Evolutionary conservation across 2,888 invertebrate species (phyloP).

Genomic region (Danaus chrysippus): DNA sequence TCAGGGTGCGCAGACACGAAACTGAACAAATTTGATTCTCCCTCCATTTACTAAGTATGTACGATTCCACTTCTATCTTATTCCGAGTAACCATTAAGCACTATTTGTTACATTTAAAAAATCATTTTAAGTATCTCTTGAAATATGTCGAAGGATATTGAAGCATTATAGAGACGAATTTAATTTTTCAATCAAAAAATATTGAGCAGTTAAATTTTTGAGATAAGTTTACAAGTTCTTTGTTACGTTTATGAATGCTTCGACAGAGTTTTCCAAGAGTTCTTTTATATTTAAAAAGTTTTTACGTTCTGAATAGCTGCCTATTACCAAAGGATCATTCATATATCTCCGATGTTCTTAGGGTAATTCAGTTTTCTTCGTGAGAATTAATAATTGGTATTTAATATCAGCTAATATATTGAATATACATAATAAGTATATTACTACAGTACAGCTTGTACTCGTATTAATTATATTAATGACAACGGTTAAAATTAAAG

Average conservation of each 20-base stretch:
- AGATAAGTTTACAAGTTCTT: slow-evolving; percentile 31
- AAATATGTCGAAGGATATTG: background rate
- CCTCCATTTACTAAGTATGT: slow-evolving; percentile 39
- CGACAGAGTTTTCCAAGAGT: slow-evolving; percentile 14
- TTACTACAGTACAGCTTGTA: too few species aligned
- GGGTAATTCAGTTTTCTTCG: background rate
- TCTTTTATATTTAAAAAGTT: slow-evolving; percentile 20
- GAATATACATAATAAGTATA: too few species aligned
- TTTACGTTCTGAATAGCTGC: slow-evolving; percentile 13
- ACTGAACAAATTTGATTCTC: slow-evolving; percentile 45
- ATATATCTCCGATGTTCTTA: background rate
- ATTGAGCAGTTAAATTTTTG: slow-evolving; percentile 4
- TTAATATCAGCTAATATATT: too few species aligned
- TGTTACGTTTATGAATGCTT: slow-evolving; percentile 15
- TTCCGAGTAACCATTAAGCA: slow-evolving; percentile 20
- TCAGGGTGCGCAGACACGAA: slow-evolving; percentile 45
- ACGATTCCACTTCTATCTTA: slow-evolving; percentile 24
- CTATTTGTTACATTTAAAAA: background rate
- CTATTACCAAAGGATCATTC: slow-evolving; percentile 9
- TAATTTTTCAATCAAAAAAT: slow-evolving; percentile 6
- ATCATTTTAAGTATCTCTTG: background rate
- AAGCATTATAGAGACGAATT: too few species aligned
- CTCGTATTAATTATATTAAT: too few species aligned
- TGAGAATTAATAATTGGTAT: background rate
- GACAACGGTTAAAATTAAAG: too few species aligned